A percentile compares a stretch with the other conserved stretches of the same genome.
These are phyloP conservation scores for Callipepla squamata DNA, from an alignment of 2,113 vertebrate species.

Conservation along the genomic window DNA sequence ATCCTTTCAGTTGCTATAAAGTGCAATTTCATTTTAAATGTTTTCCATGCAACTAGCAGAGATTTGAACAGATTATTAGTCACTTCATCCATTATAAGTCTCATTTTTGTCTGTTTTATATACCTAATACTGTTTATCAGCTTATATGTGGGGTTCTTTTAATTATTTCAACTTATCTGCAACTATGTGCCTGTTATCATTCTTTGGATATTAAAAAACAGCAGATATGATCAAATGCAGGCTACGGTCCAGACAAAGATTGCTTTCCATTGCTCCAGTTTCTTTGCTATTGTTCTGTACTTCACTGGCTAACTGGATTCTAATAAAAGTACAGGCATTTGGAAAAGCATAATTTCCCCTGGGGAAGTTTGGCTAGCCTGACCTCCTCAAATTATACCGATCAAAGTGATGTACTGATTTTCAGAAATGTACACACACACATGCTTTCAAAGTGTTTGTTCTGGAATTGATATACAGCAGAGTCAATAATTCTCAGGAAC, in stretches of 20 bases:
- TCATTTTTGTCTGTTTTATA: neutral
- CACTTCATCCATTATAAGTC: neutral
- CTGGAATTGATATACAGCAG: slow-evolving; percentile 48
- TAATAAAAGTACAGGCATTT: slow-evolving; percentile 1
- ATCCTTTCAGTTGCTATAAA: neutral
- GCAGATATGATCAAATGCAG: neutral
- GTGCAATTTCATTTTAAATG: neutral
- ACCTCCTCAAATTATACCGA: slow-evolving; percentile 14
- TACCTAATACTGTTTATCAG: neutral
- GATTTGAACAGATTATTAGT: neutral
- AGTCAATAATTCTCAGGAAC: slow-evolving; percentile 57
- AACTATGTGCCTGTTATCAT: neutral
- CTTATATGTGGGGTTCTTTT: neutral
- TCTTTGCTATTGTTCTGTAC: neutral
- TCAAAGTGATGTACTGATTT: slow-evolving; percentile 43
- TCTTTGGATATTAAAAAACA: slow-evolving; percentile 3
- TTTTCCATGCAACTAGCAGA: neutral
- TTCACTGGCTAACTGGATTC: neutral
- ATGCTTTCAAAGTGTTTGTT: slow-evolving; percentile 49
- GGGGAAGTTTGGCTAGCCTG: slow-evolving; percentile 11
- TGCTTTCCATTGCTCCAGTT: neutral
- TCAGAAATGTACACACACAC: slow-evolving; percentile 15
- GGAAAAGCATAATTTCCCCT: slow-evolving; percentile 10
- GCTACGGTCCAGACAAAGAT: neutral
- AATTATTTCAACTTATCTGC: neutral